Conservation (phyloP, 2,113 vertebrate genomes). For the Machaerirhynchus nigripectus region DNA sequence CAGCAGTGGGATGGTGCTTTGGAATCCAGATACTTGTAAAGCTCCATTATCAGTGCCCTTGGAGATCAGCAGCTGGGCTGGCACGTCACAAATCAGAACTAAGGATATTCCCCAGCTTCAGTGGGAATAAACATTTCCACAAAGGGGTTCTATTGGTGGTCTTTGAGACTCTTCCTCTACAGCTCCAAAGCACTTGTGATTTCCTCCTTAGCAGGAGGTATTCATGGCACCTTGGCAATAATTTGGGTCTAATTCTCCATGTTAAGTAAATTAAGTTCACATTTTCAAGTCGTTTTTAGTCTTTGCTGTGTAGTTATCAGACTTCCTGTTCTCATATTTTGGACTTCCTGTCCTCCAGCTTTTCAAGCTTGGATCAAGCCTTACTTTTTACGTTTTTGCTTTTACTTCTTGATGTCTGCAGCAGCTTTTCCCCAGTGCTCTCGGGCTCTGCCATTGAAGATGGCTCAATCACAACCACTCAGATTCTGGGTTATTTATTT, state of each 20-base stretch:
- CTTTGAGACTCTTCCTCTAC: background rate
- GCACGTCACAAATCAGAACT: fast-evolving
- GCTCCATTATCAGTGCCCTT: background rate
- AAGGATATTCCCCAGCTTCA: background rate
- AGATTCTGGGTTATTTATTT: background rate
- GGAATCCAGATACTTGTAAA: background rate
- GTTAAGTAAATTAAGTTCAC: background rate
- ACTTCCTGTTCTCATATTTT: background rate
- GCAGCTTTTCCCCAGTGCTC: background rate
- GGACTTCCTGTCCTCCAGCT: background rate
- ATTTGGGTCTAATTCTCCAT: background rate
- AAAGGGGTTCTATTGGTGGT: fast-evolving
- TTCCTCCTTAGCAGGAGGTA: background rate
- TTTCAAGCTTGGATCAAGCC: background rate
- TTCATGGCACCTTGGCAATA: background rate
- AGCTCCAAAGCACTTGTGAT: background rate
- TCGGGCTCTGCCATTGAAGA: background rate
- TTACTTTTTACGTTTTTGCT: background rate
- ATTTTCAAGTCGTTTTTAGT: background rate
- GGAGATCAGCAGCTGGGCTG: background rate
- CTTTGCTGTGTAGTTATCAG: background rate
- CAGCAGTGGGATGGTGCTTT: background rate
- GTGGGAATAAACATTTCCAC: background rate
- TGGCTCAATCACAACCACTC: background rate
- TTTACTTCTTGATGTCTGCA: background rate